These are phyloP conservation scores for Fregetta grallaria DNA, from an alignment of 2,113 vertebrate species.

Conservation along the genomic window DNA sequence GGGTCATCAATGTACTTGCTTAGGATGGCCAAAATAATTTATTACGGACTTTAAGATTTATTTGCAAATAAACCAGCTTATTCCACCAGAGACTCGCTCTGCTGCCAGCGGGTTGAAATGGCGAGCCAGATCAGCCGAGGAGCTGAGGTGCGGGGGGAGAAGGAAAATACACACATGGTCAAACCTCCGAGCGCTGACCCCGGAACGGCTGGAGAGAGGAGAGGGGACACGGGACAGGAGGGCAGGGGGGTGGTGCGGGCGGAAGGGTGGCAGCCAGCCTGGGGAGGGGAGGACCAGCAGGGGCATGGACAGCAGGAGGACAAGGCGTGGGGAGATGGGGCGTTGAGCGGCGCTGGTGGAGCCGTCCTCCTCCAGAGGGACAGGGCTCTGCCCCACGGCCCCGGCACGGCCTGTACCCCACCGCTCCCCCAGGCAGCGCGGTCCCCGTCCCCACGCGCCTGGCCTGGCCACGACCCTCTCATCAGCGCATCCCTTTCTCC, in stretches of 20 bases:
- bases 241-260: background rate
- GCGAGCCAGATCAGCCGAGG: background rate
- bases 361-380: background rate
- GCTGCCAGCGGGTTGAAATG: background rate
- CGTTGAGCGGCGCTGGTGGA: accelerated
- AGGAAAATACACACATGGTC: accelerated
- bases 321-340: background rate
- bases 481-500: background rate
- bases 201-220: background rate
- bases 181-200: background rate
- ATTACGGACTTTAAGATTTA: background rate
- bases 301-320: background rate
- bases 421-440: accelerated
- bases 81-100: background rate
- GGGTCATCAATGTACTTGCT: background rate
- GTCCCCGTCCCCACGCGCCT: accelerated
- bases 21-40: background rate
- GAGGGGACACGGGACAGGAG: accelerated
- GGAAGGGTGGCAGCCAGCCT: accelerated
- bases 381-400: background rate
- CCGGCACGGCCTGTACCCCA: accelerated
- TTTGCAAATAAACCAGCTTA: background rate
- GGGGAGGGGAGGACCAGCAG: background rate
- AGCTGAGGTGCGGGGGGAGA: accelerated
- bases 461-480: background rate